Base-by-base conservation (phyloP, 2,888 invertebrate species). In the Dinocampus coccinellae region DNA sequence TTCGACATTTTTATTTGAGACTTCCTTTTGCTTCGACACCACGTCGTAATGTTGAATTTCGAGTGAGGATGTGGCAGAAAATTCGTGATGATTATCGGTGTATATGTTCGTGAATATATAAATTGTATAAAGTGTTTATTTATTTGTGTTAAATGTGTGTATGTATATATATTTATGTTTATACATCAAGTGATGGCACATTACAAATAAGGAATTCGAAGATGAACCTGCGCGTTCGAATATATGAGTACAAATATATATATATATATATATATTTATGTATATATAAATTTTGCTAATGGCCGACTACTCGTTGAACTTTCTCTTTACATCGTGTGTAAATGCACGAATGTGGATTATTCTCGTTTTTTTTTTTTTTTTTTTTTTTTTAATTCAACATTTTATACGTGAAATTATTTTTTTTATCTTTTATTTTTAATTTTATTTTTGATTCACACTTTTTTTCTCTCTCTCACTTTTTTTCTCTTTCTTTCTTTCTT, bases 1-100 rank as follows among this genome's bases (percentile, higher is more conserved):
- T 66, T 66, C 57, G 58, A 58, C 47, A 67, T 67, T 67, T 55
- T 24, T 67, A 67, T 58, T 58, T 58, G 58, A 33, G 33, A 58
- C 58, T 67, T 67, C 58, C 58, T 67, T 47, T 47, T 47, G 58
- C 39, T 55, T 55, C 26, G 55, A 24, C 55, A 24, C 13, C 24
- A 22, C 53, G 26, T 26, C 10, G 55, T 29, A 29, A 29, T 29
- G 29, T 55, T 29, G 39, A 66, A 42, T 26, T 42, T 42, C 42
- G 20, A 20, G 58, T 42, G 47, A 52, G 33, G 47, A 58, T 24
- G 58, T 9, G 42, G 58, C 47, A 26, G 34, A 57, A 24, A 20
- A 47, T n/a, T 47, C 39, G 42, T 67, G 39, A 67, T 67, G 42
- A 67, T 67, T 58, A 67, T 67, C 42, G 22, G 26, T 29, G 29